Base-by-base conservation (phyloP, 2,797 vertebrate species). In the Mus caroli region DNA sequence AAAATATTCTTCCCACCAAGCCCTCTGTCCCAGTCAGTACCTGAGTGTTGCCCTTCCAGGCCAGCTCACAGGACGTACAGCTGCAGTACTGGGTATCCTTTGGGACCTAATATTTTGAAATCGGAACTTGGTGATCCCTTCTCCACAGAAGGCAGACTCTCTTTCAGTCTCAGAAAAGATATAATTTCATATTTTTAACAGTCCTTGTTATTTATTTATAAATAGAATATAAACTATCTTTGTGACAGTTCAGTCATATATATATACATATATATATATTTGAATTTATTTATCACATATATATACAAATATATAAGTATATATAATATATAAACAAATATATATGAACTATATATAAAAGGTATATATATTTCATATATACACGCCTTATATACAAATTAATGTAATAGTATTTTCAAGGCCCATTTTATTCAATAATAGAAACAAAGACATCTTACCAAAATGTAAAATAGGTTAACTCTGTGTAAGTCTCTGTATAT, bases 391-490 rank as follows among this genome's bases (percentile, higher is more conserved):
- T 85, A 40, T 73, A 92, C 64, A 94, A 97, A 94, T 95, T 91
- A 96, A 91, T 88, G 62, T 67, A 50, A 75, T 88, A 58, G 54
- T 80, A 91, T 94, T 94, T 88, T 60, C 31, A 85, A 78, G 40
- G 26, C 82, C 31, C 91, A 58, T 46, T 91, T 90, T 96, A 86
- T 94, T 92, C 40, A 91, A 40, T 83, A 88, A 88, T 82, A 82
- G 86, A 69, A 69, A 0, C 83, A 94, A 15, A 94, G 37, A 17
- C 19, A 2, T 56, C 83, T 77, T 95, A 93, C 76, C 92, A 88
- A 97, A 97, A 93, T 88, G 46, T 19, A 73, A 46, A 94, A 79
- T 20, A 92, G 31, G 17, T 58, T 94, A 86, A 92, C 87, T 95
- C 19, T 24, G 26, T 91, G 11, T 50, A 85, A 67, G 19, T 46